phyloP scores from a whole-genome alignment of 2,797 vertebrate genomes.

The Crypturellus tataupa region DNA sequence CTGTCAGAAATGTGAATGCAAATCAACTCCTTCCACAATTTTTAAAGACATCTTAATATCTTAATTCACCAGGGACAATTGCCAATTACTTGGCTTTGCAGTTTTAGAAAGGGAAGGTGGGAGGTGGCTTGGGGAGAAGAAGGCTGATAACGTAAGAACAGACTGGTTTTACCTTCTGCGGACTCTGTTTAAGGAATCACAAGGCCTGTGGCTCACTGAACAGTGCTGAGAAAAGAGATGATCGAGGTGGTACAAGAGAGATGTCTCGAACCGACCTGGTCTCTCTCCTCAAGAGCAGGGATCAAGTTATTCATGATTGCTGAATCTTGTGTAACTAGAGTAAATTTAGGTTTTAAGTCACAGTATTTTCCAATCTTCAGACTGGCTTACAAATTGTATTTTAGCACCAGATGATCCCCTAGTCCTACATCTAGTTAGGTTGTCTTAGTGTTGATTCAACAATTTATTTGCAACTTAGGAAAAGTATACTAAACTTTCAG shows the following conservation, averaged over 20 bases:
- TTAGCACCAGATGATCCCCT: neutral
- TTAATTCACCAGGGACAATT: neutral
- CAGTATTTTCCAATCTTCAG: neutral
- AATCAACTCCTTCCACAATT: neutral
- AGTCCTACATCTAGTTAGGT: neutral
- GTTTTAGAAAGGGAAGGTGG: neutral
- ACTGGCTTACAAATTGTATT: neutral
- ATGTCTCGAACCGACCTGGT: neutral
- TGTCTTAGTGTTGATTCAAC: neutral
- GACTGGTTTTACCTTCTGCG: neutral
- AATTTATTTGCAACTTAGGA: neutral
- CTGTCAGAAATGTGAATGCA: neutral
- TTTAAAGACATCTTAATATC: neutral
- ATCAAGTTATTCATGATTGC: neutral
- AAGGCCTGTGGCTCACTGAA: neutral
- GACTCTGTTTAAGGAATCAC: neutral
- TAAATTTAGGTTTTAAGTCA: neutral
- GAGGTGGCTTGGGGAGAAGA: neutral
- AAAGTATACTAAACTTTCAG: neutral
- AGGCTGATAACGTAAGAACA: neutral
- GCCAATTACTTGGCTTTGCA: neutral
- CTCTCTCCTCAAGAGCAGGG: neutral
- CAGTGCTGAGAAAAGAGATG: rapidly evolving
- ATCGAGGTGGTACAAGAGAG: neutral
- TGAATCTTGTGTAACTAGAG: neutral